These are phyloP conservation scores for Pediacus dermestoides DNA, from an alignment of 2,888 invertebrate species.

Conservation along the genomic window DNA sequence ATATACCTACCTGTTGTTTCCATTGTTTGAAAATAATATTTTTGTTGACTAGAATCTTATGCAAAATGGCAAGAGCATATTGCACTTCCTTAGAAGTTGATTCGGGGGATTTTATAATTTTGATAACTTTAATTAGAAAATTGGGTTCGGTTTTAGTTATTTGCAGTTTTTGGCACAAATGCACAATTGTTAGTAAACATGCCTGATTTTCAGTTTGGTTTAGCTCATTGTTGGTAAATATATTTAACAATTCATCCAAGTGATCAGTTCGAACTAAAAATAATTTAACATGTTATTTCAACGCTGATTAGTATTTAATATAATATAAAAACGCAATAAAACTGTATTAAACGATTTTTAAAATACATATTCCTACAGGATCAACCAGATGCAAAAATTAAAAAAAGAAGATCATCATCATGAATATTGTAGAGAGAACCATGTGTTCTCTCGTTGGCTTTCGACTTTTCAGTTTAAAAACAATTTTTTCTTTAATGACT, in stretches of 20 bases:
- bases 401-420: too few relatives aligned
- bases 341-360: too few relatives aligned
- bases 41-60: constrained; percentile 38
- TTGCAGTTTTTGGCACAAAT: constrained; percentile 37
- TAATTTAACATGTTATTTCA: too few relatives aligned
- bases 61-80: constrained; percentile 37
- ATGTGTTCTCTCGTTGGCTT: constrained; percentile 22
- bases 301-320: too few relatives aligned
- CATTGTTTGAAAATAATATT: constrained; percentile 28
- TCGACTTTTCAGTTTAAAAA: too few relatives aligned
- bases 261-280: constrained; percentile 15
- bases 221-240: constrained; percentile 11
- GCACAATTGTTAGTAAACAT: constrained; percentile 35
- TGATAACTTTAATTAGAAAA: constrained; percentile 35
- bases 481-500: too few relatives aligned
- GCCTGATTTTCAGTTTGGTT: constrained; percentile 28
- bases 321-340: too few relatives aligned
- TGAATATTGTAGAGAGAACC: too few relatives aligned
- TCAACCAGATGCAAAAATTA: too few relatives aligned
- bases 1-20: constrained; percentile 26
- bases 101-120: constrained; percentile 30
- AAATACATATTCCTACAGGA: too few relatives aligned
- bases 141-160: constrained; percentile 28
- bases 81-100: constrained; percentile 28
- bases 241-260: constrained; percentile 14